Base-by-base conservation (phyloP, 1,140 invertebrate species). In the Drosophila parvula region DNA sequence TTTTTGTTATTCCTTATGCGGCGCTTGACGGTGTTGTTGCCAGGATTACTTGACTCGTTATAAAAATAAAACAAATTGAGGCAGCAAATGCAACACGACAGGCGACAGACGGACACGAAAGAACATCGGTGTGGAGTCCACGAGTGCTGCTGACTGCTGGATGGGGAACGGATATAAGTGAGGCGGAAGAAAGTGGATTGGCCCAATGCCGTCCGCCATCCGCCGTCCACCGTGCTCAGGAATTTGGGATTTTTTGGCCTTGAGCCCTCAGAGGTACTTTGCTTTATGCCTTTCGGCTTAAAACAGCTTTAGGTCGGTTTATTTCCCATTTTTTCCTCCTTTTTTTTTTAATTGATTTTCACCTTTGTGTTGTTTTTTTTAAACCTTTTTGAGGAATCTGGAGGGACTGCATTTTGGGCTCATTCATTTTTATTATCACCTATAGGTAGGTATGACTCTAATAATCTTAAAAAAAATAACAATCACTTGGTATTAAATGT, bases 41-140 rank as follows among this genome's bases (percentile, higher is more conserved):
- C 60, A 8, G 44, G 47, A 51, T 69, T 43, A 50, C 61, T 36
- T 44, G 65, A 61, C 60, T 69, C 60, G 60, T 65, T 69, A 67
- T 67, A 67, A 51, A 69, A 51, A 68, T 57, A 74, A 48, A 62
- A 57, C 50, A 74, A 74, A 64, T 74, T 64, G 38, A 44, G 48
- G 11, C 59, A 74, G 51, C 51, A 75, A 56, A 56, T 56, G 51
- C 58, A 48, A 34, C 43, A 41, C 58, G 59, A 55, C 30, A 47
- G 68, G 28, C 38, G 56, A 47, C 32, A 36, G 36, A 44, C 36
- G 62, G 16, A 56, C 27, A 32, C 43, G 36, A 16, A 36, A 2
- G 27, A 9, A 4, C 10, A 6, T 27, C 8, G 11, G 8, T 10
- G 8, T 10, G 10, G 11, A n/a, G 32, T 14, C 27, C 5, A 12